A percentile compares a stretch with the other conserved stretches of the same genome.
These are phyloP conservation scores for Hafferia zeledoni DNA, from an alignment of 2,797 vertebrate genomes.

Conservation along the genomic window DNA sequence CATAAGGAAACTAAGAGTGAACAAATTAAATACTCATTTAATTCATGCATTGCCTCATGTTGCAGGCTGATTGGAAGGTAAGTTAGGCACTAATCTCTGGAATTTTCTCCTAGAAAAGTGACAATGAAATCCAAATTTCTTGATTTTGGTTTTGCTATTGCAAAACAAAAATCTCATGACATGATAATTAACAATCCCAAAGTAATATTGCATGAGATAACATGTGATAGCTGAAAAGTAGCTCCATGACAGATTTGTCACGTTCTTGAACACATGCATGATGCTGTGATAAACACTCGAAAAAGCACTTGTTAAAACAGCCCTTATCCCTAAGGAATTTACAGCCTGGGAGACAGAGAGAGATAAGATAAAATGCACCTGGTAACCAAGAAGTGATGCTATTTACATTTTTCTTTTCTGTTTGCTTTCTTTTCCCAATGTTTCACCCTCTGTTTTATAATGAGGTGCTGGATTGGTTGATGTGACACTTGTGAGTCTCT, in stretches of 20 bases:
- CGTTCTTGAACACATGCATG: background rate
- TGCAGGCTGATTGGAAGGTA: background rate
- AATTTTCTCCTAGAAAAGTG: background rate
- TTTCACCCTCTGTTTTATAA: slow-evolving; percentile 49
- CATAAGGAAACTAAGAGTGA: background rate
- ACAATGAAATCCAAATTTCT: background rate
- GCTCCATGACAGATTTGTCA: background rate
- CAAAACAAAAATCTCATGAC: background rate
- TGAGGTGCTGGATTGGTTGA: slow-evolving; percentile 55
- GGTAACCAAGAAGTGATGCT: slow-evolving; percentile 55
- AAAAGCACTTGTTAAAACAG: slow-evolving; percentile 45
- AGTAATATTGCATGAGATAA: background rate
- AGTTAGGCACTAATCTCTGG: background rate
- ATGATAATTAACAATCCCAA: background rate
- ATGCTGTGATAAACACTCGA: slow-evolving; percentile 10
- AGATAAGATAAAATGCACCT: slow-evolving; percentile 68
- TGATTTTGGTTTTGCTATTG: background rate
- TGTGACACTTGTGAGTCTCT: slow-evolving; percentile 37
- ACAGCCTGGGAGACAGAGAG: slow-evolving; percentile 29
- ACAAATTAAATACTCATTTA: background rate
- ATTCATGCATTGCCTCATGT: background rate
- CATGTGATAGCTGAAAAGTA: background rate
- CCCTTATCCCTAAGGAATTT: slow-evolving; percentile 39
- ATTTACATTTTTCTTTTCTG: slow-evolving; percentile 62
- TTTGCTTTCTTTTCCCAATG: slow-evolving; percentile 53